Evolutionary conservation across 2,888 invertebrate genomes (phyloP), one percentile per base, ranked within the genome.

Genomic region (Trachelus stipa): DNA sequence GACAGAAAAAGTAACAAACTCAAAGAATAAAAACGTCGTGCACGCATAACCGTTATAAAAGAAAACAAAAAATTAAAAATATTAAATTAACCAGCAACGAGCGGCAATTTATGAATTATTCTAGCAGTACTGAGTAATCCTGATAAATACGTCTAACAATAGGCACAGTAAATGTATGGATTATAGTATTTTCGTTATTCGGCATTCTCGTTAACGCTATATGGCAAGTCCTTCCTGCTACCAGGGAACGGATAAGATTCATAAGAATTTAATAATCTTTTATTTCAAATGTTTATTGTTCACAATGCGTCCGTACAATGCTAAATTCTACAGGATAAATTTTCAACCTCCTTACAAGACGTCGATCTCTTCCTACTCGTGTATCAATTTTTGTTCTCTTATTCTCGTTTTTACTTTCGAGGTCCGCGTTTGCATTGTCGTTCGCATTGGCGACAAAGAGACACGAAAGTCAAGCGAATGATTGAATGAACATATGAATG

Each of bases 141-240:
- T 84, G 85, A 86, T 87, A 89, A 89, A 87, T 86, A 87, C 82
- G 81, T 90, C 87, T 90, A 90, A 88, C 86, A 88, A 87, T 89
- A 90, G 90, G 91, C 91, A 91, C 91, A 88, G 86, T 91, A 89
- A 91, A 90, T 86, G 86, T 89, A 90, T 82, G 73, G 78, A 73
- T 80, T 79, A 81, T 80, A 79, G 81, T 86, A 83, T 84, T 81
- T 86, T 85, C 83, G 83, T 85, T 85, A 86, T 80, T 86, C 82
- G 83, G 82, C 81, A 85, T 77, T 74, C 78, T 80, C 35, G 78
- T 85, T 85, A 85, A 88, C 87, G 86, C 84, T 83, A 85, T 86
- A 86, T 79, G 85, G 85, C 84, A 87, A 89, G 87, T 86, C 87
- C 87, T 88, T 89, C 89, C 87, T 89, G 90, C 87, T 89, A 90